These are phyloP conservation scores for Corythornis vintsioides DNA, from an alignment of 2,113 vertebrate species.

Conservation along the genomic window DNA sequence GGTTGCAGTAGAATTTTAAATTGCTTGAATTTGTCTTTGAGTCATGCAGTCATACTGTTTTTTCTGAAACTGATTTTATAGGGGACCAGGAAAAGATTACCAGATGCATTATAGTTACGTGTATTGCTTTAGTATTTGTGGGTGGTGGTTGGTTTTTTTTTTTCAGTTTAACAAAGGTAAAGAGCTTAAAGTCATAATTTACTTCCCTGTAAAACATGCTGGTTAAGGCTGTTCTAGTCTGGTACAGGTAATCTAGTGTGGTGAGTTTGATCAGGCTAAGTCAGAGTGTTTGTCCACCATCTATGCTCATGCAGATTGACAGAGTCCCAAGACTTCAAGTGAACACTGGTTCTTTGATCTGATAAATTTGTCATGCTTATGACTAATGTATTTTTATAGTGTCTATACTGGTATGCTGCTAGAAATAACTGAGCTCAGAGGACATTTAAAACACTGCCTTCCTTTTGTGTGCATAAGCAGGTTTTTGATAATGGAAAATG, in stretches of 20 bases:
- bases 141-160: fast-evolving
- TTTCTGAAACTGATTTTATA: not conserved
- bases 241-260: not conserved
- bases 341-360: not conserved
- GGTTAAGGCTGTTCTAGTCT: not conserved
- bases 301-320: not conserved
- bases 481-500: not conserved
- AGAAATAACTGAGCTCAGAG: not conserved
- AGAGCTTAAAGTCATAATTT: not conserved
- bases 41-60: not conserved
- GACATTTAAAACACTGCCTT: not conserved
- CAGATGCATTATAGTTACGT: not conserved
- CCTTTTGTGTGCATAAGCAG: not conserved
- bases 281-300: not conserved
- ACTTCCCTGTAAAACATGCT: not conserved
- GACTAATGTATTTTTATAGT: not conserved
- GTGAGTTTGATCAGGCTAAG: not conserved
- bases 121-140: not conserved
- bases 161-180: not conserved
- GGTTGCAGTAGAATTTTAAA: not conserved
- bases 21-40: not conserved
- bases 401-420: not conserved
- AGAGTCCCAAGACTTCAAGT: not conserved
- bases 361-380: not conserved
- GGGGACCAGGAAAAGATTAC: not conserved